Percentiles rank a stretch among this genome's conserved stretches.
phyloP scores from a whole-genome alignment of 2,113 vertebrate species.

The Chlamydotis undulata region DNA sequence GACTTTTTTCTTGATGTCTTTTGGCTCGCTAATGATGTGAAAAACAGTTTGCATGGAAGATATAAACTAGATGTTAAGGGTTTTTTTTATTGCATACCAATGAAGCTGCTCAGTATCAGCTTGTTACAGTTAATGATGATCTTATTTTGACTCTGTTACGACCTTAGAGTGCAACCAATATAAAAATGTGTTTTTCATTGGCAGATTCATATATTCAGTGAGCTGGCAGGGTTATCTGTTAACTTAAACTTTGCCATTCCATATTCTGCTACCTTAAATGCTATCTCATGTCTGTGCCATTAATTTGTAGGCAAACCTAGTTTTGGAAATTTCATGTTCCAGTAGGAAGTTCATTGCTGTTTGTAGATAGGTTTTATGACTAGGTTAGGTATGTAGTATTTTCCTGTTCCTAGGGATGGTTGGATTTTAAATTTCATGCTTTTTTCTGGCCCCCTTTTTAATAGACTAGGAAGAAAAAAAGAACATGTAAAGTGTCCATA shows the following conservation, averaged over 20 bases:
- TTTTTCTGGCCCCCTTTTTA: not conserved
- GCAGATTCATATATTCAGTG: not conserved
- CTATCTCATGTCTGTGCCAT: not conserved
- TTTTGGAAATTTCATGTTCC: not conserved
- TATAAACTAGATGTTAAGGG: not conserved
- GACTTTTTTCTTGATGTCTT: not conserved
- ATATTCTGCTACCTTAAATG: not conserved
- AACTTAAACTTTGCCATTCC: not conserved
- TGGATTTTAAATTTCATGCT: not conserved
- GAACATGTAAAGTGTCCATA: accelerated
- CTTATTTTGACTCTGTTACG: not conserved
- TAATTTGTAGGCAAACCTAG: not conserved
- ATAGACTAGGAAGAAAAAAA: not conserved
- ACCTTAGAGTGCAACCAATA: conserved; percentile 10
- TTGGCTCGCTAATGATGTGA: conserved; percentile 25
- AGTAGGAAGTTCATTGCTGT: not conserved
- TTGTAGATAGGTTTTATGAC: not conserved
- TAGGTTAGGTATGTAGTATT: not conserved
- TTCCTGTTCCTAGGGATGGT: not conserved
- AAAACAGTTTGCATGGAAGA: conserved; percentile 21
- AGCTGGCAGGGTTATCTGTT: not conserved
- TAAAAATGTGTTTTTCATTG: conserved; percentile 4
- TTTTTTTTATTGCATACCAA: conserved; percentile 8
- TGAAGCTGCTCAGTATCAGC: not conserved
- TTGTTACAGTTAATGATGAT: conserved; percentile 35